phyloP scores from a whole-genome alignment of 2,888 invertebrate genomes.

The Petrolisthes manimaculis region DNA sequence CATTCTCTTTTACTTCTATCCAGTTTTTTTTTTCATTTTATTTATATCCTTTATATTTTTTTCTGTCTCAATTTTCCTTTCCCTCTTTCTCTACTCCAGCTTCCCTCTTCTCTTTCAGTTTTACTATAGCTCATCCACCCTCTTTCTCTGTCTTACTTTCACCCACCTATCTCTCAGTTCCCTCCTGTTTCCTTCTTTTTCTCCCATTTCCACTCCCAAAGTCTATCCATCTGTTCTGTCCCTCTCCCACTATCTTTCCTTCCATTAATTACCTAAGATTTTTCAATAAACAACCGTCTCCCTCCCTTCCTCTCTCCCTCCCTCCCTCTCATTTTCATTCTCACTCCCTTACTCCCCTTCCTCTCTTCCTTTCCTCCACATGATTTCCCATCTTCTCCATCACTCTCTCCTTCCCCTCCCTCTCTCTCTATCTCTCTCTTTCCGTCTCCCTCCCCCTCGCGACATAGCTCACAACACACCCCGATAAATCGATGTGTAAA shows the following conservation, averaged over 20 bases:
- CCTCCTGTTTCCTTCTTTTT: not conserved
- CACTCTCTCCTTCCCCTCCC: not conserved
- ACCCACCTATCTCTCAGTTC: not conserved
- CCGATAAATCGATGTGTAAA: conserved; percentile 25
- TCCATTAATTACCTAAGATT: not conserved
- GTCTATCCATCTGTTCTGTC: not conserved
- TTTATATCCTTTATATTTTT: not conserved
- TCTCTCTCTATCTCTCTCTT: not conserved
- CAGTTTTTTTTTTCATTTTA: not conserved
- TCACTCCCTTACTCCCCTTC: not conserved
- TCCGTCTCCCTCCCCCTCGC: not conserved
- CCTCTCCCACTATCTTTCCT: not conserved
- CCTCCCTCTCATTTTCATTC: not conserved
- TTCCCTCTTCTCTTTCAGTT: not conserved
- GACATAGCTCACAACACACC: conserved; percentile 20
- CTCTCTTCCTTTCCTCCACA: not conserved
- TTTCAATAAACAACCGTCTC: not conserved
- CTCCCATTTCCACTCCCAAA: not conserved
- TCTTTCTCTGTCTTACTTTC: not conserved
- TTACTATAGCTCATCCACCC: not conserved
- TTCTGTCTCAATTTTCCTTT: not conserved
- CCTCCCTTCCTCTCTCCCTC: not conserved
- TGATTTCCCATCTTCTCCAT: not conserved
- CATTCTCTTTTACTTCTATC: not conserved
- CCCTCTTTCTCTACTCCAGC: not conserved